Conservation (phyloP, 2,888 invertebrate genomes). For the Tricholauxania praeusta region DNA sequence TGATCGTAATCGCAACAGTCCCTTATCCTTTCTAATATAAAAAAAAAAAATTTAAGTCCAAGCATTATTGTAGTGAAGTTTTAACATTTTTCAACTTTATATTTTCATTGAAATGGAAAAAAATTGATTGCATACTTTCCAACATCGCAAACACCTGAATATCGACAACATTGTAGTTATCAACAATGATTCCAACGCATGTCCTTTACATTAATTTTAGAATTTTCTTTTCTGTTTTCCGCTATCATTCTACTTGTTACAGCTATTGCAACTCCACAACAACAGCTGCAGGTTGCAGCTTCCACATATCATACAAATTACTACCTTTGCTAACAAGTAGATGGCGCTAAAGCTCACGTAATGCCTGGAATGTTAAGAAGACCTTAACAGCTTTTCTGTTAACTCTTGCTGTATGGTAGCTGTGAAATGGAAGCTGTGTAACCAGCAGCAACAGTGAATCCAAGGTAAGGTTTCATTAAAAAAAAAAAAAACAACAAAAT, state of each 20-base stretch:
- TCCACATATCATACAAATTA: background rate
- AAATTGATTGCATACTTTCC: background rate
- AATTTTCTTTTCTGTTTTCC: background rate
- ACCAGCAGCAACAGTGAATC: background rate
- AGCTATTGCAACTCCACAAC: background rate
- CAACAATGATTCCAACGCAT: background rate
- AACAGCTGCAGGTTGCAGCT: constrained; percentile 34
- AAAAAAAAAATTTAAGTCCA: background rate
- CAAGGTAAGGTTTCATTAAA: too few species aligned
- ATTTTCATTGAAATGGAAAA: background rate
- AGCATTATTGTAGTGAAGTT: background rate
- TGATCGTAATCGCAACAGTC: too few species aligned
- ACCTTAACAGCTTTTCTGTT: constrained; percentile 27
- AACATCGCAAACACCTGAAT: background rate
- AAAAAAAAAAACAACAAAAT: too few species aligned
- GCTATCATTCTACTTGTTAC: constrained; percentile 3
- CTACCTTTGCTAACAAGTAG: constrained; percentile 10
- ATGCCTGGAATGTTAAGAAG: background rate
- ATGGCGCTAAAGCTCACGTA: constrained; percentile 27
- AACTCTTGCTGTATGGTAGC: constrained; percentile 51
- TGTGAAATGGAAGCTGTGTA: constrained; percentile 10
- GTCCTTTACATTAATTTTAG: background rate
- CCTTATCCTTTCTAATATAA: background rate
- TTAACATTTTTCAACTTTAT: background rate
- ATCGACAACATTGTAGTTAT: background rate